phyloP scores from a whole-genome alignment of 2,797 vertebrate genomes.

The Adelosebastes latens region DNA sequence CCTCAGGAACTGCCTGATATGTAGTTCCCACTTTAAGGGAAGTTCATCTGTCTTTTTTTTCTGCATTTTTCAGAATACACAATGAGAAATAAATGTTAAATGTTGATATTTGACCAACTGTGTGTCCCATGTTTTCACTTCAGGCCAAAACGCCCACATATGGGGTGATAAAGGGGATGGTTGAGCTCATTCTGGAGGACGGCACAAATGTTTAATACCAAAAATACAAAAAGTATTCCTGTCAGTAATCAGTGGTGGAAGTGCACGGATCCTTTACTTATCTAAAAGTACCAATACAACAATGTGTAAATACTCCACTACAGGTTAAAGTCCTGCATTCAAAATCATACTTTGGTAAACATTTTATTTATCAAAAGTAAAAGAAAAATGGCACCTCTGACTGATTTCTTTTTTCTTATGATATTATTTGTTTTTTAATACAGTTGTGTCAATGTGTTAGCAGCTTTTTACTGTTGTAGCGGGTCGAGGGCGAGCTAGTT shows the following conservation, averaged over 20 bases:
- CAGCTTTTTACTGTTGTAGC: not conserved
- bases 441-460: not conserved
- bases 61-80: conserved; percentile 68
- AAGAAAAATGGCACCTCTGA: not conserved
- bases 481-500: fast-evolving
- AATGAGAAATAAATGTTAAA: conserved; percentile 71
- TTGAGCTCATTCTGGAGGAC: not conserved
- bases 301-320: not conserved
- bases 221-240: not conserved
- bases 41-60: conserved; percentile 56
- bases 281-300: not conserved
- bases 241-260: not conserved
- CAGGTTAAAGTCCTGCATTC: not conserved
- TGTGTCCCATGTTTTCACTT: conserved; percentile 38
- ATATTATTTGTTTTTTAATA: not conserved
- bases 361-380: not conserved
- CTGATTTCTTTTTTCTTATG: not conserved
- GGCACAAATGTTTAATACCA: not conserved
- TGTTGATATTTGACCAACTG: conserved; percentile 54
- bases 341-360: no score
- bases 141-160: not conserved
- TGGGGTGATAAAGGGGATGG: not conserved
- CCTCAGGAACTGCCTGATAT: conserved; percentile 55
- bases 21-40: conserved; percentile 56
- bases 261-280: not conserved